Evolutionary conservation across 2,113 vertebrate species (phyloP).

Genomic region (Conger conger): DNA sequence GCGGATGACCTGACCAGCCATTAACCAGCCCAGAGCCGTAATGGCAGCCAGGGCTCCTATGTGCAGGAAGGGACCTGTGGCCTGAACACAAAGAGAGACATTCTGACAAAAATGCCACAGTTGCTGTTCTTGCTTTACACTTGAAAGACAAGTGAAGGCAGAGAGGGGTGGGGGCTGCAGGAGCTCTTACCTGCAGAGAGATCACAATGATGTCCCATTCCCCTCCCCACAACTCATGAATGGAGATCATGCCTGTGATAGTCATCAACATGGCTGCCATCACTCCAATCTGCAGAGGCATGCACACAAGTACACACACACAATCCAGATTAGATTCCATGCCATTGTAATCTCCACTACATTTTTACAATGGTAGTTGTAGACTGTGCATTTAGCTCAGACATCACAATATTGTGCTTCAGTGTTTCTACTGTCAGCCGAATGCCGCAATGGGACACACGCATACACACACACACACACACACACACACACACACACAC

Average conservation of each 20-base stretch:
- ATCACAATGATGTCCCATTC: conserved; percentile 90
- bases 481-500: neutral
- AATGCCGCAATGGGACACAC: neutral
- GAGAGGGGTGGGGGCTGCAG: neutral
- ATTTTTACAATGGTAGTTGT: neutral
- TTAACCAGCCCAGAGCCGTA: conserved; percentile 87
- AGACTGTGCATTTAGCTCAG: no score
- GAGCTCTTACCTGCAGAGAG: conserved; percentile 80
- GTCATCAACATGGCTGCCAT: conserved; percentile 76
- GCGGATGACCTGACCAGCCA: conserved; percentile 84
- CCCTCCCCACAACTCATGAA: conserved; percentile 86
- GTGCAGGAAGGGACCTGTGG: conserved; percentile 91
- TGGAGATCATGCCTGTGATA: conserved; percentile 81
- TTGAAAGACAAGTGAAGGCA: neutral
- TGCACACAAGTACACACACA: neutral
- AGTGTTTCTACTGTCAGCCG: no score
- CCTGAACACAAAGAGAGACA: conserved; percentile 64
- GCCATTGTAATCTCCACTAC: no score
- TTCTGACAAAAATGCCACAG: neutral
- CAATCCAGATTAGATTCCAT: no score
- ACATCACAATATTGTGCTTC: no score
- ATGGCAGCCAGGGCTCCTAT: conserved; percentile 80
- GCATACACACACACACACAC: neutral
- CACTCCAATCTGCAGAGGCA: conserved; percentile 76
- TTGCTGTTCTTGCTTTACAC: neutral